phyloP scores from a whole-genome alignment of 2,888 invertebrate genomes.

The Nomada goodeniana region DNA sequence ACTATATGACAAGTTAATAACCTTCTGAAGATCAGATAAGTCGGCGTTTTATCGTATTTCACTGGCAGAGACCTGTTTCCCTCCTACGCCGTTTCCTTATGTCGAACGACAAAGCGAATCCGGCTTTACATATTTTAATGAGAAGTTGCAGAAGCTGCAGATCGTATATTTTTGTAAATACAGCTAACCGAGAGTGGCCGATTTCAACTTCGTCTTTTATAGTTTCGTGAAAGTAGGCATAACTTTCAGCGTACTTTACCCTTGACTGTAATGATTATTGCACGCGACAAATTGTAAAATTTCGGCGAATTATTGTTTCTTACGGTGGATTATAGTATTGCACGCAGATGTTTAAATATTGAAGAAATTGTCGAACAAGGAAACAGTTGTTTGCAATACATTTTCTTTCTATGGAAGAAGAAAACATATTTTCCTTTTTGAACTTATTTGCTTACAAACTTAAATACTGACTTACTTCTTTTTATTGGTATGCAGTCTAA shows the following conservation, averaged over 20 bases:
- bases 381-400: too few species aligned
- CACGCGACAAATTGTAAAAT: background rate
- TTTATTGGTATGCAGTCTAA: too few species aligned
- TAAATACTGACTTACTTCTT: too few species aligned
- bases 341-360: too few species aligned
- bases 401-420: too few species aligned
- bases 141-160: conserved; percentile 36
- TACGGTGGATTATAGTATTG: too few species aligned
- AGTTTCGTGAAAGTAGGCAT: background rate
- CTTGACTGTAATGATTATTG: background rate
- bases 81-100: conserved; percentile 67
- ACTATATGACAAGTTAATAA: conserved; percentile 76
- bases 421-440: too few species aligned
- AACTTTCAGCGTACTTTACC: background rate
- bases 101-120: conserved; percentile 47
- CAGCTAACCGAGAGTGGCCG: background rate
- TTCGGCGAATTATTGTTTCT: too few species aligned
- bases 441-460: too few species aligned
- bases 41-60: conserved; percentile 66
- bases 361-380: too few species aligned
- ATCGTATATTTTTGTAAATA: conserved; percentile 3
- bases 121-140: conserved; percentile 62
- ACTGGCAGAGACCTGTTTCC: conserved; percentile 59
- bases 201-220: background rate
- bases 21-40: conserved; percentile 70